Evolutionary conservation across 2,888 invertebrate genomes (phyloP).

Genomic region (Nezara viridula): DNA sequence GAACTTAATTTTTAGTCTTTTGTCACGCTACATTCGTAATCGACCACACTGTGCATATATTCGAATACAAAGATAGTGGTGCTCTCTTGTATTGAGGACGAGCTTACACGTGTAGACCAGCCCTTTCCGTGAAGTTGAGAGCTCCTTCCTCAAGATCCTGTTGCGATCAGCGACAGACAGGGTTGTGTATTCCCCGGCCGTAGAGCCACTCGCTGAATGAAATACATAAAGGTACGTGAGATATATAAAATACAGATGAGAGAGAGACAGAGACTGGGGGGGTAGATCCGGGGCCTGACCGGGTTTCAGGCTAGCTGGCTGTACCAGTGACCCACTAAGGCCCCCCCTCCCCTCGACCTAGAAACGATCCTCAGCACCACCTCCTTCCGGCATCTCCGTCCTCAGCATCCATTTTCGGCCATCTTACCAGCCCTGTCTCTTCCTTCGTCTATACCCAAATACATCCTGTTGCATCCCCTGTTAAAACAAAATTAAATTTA

Average conservation of each 20-base stretch:
- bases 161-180: not conserved
- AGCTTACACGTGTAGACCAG: not conserved
- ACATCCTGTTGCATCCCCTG: not conserved
- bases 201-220: not conserved
- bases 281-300: conserved; percentile 37
- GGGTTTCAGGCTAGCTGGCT: not conserved
- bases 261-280: not conserved
- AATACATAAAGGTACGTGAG: conserved; percentile 37
- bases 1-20: too few species aligned
- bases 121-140: not conserved
- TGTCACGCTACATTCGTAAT: too few species aligned
- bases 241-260: conserved; percentile 6
- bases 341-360: not conserved
- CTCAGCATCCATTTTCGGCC: not conserved
- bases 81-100: too few species aligned
- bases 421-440: not conserved
- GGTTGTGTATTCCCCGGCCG: not conserved
- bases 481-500: not conserved
- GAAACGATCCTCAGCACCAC: not conserved
- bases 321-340: conserved; percentile 29
- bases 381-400: conserved; percentile 32
- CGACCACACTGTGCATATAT: too few species aligned
- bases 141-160: not conserved
- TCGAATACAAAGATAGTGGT: too few species aligned
- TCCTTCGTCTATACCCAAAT: not conserved